Percentiles rank a stretch among this genome's conserved stretches.
Evolutionary conservation across 2,888 invertebrate genomes (phyloP).

Genomic region (Gibbula magus): DNA sequence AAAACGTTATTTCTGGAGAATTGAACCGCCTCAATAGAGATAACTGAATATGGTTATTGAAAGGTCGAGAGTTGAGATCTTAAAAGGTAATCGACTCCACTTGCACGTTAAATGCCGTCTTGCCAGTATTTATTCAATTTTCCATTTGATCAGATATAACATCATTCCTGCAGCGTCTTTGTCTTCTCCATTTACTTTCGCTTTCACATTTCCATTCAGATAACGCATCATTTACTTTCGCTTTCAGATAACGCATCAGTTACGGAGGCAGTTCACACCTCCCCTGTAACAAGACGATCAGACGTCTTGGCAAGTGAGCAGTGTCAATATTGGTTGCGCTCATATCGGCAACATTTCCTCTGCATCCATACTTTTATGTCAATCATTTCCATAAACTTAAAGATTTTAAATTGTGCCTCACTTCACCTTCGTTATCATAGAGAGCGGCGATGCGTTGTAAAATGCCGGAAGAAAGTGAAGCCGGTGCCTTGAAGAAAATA

Average conservation of each 20-base stretch:
- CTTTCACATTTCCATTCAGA: background rate
- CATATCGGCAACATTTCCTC: too few relatives aligned
- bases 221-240: background rate
- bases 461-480: too few relatives aligned
- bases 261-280: background rate
- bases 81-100: background rate
- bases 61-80: background rate
- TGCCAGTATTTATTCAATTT: constrained; percentile 10
- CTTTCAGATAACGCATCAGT: background rate
- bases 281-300: too few relatives aligned
- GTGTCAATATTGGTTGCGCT: too few relatives aligned
- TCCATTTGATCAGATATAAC: constrained; percentile 1
- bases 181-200: background rate
- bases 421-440: too few relatives aligned
- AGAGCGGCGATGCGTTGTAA: too few relatives aligned
- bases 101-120: background rate
- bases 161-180: background rate
- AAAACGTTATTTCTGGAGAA: background rate
- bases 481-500: too few relatives aligned
- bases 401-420: too few relatives aligned
- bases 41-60: background rate
- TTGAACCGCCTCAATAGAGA: background rate
- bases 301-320: too few relatives aligned
- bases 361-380: too few relatives aligned
- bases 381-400: too few relatives aligned